Conservation (phyloP, 2,797 vertebrate genomes). For the Clarias laeviceps region DNA sequence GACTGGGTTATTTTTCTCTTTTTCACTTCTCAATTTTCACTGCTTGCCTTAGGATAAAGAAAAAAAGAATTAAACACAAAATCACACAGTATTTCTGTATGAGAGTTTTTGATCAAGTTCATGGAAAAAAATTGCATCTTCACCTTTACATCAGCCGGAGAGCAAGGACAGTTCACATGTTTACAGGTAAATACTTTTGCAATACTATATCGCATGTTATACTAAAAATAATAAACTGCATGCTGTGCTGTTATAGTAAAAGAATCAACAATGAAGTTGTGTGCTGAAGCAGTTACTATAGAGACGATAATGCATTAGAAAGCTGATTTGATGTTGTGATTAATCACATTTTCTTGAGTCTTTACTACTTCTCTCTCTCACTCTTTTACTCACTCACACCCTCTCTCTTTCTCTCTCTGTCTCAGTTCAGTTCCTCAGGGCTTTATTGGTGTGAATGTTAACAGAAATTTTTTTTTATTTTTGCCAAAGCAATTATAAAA, state of each 20-base stretch:
- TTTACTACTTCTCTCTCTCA: background rate
- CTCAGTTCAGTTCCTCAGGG: too few relatives aligned
- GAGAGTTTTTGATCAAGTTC: background rate
- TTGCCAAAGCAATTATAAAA: too few relatives aligned
- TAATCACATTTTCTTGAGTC: background rate
- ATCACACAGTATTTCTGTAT: background rate
- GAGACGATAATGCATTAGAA: background rate
- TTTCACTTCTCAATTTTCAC: background rate
- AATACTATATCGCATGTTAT: background rate
- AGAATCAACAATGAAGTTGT: background rate
- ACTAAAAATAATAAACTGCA: background rate
- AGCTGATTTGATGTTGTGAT: background rate
- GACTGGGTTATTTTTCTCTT: background rate
- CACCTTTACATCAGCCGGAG: background rate
- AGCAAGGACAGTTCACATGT: background rate
- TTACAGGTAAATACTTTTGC: background rate
- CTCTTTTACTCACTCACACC: background rate
- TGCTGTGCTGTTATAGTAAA: background rate
- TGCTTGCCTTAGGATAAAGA: background rate
- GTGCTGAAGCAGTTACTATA: background rate
- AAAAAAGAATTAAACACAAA: background rate
- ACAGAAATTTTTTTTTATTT: too few relatives aligned
- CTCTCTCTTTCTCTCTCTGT: too few relatives aligned
- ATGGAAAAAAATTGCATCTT: background rate
- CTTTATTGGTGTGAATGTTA: too few relatives aligned